Evolutionary conservation across 2,113 vertebrate species (phyloP), one percentile per base, ranked within the genome.

Genomic region (Apteryx mantelli): DNA sequence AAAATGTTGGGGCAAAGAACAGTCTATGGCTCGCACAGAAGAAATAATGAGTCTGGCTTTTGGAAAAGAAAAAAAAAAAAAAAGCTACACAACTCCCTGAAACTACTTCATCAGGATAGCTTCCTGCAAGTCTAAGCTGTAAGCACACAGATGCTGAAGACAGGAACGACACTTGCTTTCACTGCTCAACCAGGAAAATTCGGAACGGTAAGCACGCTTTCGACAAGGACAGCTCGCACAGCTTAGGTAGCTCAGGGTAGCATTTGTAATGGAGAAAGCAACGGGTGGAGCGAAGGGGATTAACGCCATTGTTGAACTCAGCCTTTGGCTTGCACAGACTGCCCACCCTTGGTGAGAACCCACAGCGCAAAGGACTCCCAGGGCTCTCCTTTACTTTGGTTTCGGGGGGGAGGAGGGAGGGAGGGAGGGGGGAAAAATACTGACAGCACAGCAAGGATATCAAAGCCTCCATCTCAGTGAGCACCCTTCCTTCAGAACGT

Each of bases 1-100:
- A 40, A 74, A 93, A 68, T 9, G 76, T 2, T 73, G 85, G 53
- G 71, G 58, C n/a, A 48, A 38, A 65, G 46, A 89, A 76, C n/a
- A 93, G 70, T 19, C 79, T 88, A 85, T 32, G 79, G 95, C 92
- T 94, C 85, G 80, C 25, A 82, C 53, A 74, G 89, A 46, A 70
- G 88, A 83, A 96, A 91, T 82, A 90, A 96, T 11, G 44, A 96
- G 85, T 12, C 58, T 95, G 90, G 85, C 92, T 93, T 90, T 77
- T 40, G 76, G 32, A 34, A 58, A 58, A 17, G 30, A 9, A 56
- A 58, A 11, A 56, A 9, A 15, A 32, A 50, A 58, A 91, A 95
- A 93, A 83, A 71, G 76, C 92, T 50, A 36, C 68, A 60, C 68
- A 81, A 38, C 50, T 74, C 85, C 64, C 93, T 60, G 26, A 66